Percentiles rank a stretch among this genome's conserved stretches.
Evolutionary conservation across 2,113 vertebrate species (phyloP).

Genomic region (Cottus gobio): DNA sequence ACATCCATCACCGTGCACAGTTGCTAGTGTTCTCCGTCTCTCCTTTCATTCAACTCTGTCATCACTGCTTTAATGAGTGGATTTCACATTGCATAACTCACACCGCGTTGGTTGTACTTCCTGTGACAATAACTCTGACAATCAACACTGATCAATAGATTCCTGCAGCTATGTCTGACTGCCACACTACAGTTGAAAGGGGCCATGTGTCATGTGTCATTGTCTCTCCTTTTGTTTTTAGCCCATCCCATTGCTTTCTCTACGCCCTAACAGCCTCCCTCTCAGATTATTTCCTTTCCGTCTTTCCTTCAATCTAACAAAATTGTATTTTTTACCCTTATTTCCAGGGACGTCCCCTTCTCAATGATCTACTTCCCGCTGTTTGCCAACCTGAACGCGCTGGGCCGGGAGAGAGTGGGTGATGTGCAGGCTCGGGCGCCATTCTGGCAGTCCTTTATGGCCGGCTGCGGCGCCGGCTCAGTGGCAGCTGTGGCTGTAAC

Average conservation of each 20-base stretch:
- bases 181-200: slow-evolving; percentile 16
- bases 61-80: slow-evolving; percentile 18
- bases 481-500: slow-evolving; percentile 87
- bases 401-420: slow-evolving; percentile 66
- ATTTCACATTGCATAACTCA: slow-evolving; percentile 45
- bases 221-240: background rate
- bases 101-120: slow-evolving; percentile 7
- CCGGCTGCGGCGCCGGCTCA: slow-evolving; percentile 82
- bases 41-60: slow-evolving; percentile 2
- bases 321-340: background rate
- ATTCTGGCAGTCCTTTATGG: slow-evolving; percentile 85
- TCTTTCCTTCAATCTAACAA: background rate
- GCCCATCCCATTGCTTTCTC: background rate
- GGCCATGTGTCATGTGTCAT: slow-evolving; percentile 17
- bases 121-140: slow-evolving; percentile 14
- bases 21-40: background rate
- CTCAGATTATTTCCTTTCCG: background rate
- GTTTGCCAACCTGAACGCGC: slow-evolving; percentile 86
- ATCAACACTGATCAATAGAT: slow-evolving; percentile 68
- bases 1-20: background rate
- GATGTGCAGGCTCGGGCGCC: slow-evolving; percentile 70
- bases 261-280: background rate
- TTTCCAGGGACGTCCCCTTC: slow-evolving; percentile 85
- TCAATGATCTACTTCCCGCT: slow-evolving; percentile 90
- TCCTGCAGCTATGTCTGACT: slow-evolving; percentile 68